Evolutionary conservation across 2,797 vertebrate species (phyloP).

Genomic region (Rhodeus uyekii): DNA sequence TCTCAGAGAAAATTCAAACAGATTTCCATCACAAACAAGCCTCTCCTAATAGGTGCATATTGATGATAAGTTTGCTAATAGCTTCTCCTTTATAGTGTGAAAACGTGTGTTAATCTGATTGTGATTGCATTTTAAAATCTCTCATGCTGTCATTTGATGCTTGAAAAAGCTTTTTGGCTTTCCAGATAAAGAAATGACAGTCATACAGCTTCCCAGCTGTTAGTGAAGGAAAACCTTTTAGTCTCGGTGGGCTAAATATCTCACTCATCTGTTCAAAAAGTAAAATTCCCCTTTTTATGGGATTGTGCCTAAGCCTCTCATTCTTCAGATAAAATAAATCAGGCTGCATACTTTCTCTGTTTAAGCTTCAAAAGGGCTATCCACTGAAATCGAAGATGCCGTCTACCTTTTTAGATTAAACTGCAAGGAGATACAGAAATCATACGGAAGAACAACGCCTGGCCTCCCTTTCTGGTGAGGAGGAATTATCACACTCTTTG

Average conservation of each 20-base stretch:
- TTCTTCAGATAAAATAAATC: slow-evolving; percentile 66
- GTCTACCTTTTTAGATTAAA: slow-evolving; percentile 42
- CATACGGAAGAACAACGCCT: background rate
- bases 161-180: slow-evolving; percentile 77
- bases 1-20: background rate
- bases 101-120: slow-evolving; percentile 90
- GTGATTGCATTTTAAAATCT: slow-evolving; percentile 80
- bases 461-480: slow-evolving; percentile 8
- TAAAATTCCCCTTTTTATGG: slow-evolving; percentile 61
- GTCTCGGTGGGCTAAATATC: slow-evolving; percentile 67
- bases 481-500: slow-evolving; percentile 18
- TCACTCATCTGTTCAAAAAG: slow-evolving; percentile 59
- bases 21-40: slow-evolving; percentile 82
- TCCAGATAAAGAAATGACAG: slow-evolving; percentile 78
- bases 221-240: slow-evolving; percentile 70
- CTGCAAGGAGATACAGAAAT: slow-evolving; percentile 32
- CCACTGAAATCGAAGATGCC: slow-evolving; percentile 35
- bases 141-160: slow-evolving; percentile 74
- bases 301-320: slow-evolving; percentile 63
- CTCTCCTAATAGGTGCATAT: slow-evolving; percentile 77
- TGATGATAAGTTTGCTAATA: slow-evolving; percentile 89
- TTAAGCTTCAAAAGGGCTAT: slow-evolving; percentile 46
- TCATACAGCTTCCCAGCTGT: slow-evolving; percentile 78
- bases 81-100: slow-evolving; percentile 87
- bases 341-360: slow-evolving; percentile 48